Percentiles rank a stretch among this genome's conserved stretches.
Conservation (phyloP, 1,140 invertebrate species). For the Amphibalanus amphitrite region DNA sequence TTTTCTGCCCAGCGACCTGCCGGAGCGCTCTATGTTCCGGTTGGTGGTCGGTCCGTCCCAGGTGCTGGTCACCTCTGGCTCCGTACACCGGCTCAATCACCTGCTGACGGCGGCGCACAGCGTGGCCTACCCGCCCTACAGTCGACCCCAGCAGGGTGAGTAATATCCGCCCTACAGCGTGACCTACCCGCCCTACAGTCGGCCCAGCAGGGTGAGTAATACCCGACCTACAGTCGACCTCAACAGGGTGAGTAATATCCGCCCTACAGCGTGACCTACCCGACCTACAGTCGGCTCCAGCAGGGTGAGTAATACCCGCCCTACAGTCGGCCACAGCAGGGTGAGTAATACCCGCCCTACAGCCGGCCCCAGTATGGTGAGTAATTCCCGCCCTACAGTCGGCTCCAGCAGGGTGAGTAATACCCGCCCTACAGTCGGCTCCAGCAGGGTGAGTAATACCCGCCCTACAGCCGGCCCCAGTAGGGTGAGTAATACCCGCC, state of each 20-base stretch:
- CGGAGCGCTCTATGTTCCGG: slow-evolving; percentile 29
- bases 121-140: background rate
- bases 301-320: no score
- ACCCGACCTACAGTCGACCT: slow-evolving; percentile 21
- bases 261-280: no score
- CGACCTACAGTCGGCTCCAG: no score
- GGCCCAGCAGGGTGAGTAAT: background rate
- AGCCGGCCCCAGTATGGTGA: no score
- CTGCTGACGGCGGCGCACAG: slow-evolving; percentile 30
- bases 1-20: slow-evolving; percentile 22
- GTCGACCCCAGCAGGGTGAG: background rate
- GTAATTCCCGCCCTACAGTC: no score
- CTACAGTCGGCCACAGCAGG: no score
- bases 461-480: background rate
- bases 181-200: no score
- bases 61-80: slow-evolving; percentile 41
- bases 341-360: no score
- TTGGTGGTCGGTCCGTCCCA: slow-evolving; percentile 42
- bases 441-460: no score
- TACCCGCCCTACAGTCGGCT: no score
- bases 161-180: no score
- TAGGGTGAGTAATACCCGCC: background rate
- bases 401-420: no score
- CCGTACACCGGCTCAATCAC: slow-evolving; percentile 45
- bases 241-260: background rate